These are phyloP conservation scores for Chaetodon auriga DNA, from an alignment of 2,113 vertebrate species.

Conservation along the genomic window DNA sequence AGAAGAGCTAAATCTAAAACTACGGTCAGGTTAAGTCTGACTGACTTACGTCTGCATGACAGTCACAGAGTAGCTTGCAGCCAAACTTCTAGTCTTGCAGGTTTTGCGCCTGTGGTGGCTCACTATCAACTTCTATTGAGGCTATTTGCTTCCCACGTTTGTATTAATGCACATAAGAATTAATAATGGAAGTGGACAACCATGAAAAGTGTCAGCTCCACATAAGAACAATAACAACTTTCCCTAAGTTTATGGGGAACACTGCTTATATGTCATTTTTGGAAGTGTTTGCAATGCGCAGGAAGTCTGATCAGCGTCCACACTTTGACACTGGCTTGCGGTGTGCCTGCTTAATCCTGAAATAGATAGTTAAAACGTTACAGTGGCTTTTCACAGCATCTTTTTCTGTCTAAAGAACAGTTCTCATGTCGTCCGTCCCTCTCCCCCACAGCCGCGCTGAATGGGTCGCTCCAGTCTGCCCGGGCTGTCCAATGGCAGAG, in stretches of 20 bases:
- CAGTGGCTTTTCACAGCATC: background rate
- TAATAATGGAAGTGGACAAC: background rate
- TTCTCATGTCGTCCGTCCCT: constrained; percentile 43
- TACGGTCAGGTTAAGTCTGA: background rate
- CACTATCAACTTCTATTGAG: background rate
- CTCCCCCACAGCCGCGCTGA: constrained; percentile 84
- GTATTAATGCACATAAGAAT: background rate
- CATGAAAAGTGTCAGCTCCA: background rate
- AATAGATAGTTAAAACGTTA: background rate
- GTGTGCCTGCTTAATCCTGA: background rate
- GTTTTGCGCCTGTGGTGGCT: constrained; percentile 7
- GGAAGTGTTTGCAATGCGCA: background rate
- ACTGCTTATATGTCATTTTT: background rate
- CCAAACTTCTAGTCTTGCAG: constrained; percentile 38
- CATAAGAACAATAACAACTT: constrained; percentile 14
- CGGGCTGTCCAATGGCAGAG: constrained; percentile 86
- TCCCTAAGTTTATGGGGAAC: background rate
- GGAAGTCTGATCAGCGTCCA: background rate
- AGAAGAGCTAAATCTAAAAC: background rate
- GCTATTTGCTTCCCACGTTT: background rate
- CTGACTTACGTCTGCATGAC: constrained; percentile 2
- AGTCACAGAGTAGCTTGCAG: background rate
- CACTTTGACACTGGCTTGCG: background rate
- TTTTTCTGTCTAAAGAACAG: constrained; percentile 29
- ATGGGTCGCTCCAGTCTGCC: constrained; percentile 91